Percentiles rank a stretch among this genome's conserved stretches.
Conservation (phyloP, 2,113 vertebrate species). For the Porphyrio hochstetteri region DNA sequence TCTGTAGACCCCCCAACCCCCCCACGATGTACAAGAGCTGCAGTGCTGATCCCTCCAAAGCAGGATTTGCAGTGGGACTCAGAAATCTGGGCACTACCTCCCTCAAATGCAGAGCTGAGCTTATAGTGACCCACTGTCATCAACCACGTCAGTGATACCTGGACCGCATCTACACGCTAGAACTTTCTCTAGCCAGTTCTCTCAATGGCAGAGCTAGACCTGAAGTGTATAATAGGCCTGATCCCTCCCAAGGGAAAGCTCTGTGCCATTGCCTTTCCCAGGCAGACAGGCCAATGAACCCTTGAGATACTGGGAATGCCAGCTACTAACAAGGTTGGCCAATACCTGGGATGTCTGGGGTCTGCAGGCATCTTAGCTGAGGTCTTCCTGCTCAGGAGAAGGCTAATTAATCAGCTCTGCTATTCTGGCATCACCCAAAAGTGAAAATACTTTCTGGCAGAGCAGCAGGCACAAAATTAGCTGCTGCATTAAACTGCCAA, state of each 20-base stretch:
- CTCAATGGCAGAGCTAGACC: not conserved
- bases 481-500: constrained; percentile 65
- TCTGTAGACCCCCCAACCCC: rapidly evolving
- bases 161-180: not conserved
- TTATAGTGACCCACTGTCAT: not conserved
- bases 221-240: not conserved
- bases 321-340: not conserved
- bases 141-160: rapidly evolving
- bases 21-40: rapidly evolving
- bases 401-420: constrained; percentile 62
- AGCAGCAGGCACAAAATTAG: constrained; percentile 60
- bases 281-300: not conserved
- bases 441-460: constrained; percentile 69
- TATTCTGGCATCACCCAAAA: constrained; percentile 65
- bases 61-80: not conserved
- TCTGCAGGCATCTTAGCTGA: constrained; percentile 10
- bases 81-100: not conserved
- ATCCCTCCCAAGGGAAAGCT: not conserved
- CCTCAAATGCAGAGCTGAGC: not conserved
- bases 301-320: not conserved
- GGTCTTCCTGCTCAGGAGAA: constrained; percentile 28
- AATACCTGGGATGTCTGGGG: not conserved
- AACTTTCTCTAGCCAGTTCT: not conserved
- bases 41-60: not conserved
- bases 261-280: not conserved